Conservation (phyloP, 2,797 vertebrate genomes). For the Crenichthys baileyi region DNA sequence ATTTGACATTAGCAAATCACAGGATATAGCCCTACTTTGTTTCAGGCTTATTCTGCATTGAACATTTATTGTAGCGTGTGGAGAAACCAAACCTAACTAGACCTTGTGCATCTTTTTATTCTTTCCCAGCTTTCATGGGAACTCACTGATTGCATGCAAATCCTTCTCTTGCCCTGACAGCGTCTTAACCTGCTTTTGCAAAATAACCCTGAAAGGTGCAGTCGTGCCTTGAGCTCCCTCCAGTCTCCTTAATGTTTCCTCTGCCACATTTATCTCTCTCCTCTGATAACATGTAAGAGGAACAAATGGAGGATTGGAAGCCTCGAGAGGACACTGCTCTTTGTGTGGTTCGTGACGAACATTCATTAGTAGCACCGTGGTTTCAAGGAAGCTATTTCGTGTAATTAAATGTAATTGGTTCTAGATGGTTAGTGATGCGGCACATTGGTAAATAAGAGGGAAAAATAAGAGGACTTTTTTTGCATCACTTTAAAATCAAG, state of each 20-base stretch:
- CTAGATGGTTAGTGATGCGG: constrained; percentile 35
- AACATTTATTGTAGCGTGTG: background rate
- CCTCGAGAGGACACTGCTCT: constrained; percentile 26
- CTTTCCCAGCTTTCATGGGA: constrained; percentile 11
- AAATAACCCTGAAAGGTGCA: constrained; percentile 17
- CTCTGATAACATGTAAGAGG: constrained; percentile 31
- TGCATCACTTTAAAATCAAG: background rate
- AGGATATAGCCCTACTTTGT: background rate
- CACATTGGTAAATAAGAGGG: constrained; percentile 28
- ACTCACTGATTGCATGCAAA: constrained; percentile 42
- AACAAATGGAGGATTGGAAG: constrained; percentile 15
- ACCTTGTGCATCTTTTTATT: constrained; percentile 11
- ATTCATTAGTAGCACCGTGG: constrained; percentile 39
- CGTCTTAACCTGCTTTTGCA: constrained; percentile 2
- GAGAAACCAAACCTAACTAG: constrained; percentile 7
- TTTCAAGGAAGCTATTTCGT: constrained; percentile 32
- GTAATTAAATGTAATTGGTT: constrained; percentile 55
- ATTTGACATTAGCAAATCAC: background rate
- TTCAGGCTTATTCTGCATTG: constrained; percentile 12
- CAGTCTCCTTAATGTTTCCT: constrained; percentile 11
- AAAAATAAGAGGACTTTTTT: constrained; percentile 21
- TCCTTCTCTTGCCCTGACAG: constrained; percentile 5
- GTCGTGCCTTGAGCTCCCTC: background rate
- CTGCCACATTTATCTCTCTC: constrained; percentile 32
- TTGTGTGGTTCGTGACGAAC: constrained; percentile 37